phyloP scores from a whole-genome alignment of 2,113 vertebrate genomes.

The Reinhardtius hippoglossoides region DNA sequence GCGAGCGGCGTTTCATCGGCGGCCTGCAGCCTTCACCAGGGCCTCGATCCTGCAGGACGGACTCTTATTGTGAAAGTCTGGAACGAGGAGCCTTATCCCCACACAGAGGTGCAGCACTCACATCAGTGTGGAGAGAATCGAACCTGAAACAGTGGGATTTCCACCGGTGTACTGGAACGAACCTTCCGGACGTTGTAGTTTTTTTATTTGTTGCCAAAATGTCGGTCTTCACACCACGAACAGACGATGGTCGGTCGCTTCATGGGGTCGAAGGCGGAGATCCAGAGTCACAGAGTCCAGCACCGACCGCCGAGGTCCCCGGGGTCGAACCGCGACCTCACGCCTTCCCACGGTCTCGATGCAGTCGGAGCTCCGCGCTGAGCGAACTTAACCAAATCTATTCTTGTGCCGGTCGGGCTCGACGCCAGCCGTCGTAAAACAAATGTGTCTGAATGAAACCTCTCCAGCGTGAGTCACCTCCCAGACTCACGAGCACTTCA shows the following conservation, averaged over 20 bases:
- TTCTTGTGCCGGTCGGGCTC: conserved; percentile 14
- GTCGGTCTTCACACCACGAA: conserved; percentile 21
- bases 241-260: neutral
- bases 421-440: too few relatives aligned
- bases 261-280: neutral
- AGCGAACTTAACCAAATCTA: conserved; percentile 63
- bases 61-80: too few relatives aligned
- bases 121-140: neutral
- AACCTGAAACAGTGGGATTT: neutral
- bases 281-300: conserved; percentile 23
- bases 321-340: conserved; percentile 9
- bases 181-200: conserved; percentile 11
- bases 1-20: neutral
- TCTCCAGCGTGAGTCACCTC: neutral
- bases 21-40: too few relatives aligned
- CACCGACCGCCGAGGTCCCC: neutral
- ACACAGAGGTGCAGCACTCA: too few relatives aligned
- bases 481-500: too few relatives aligned
- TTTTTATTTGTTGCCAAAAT: conserved; percentile 16
- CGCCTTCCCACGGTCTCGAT: conserved; percentile 6
- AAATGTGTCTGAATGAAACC: too few relatives aligned
- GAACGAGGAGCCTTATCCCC: too few relatives aligned
- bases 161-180: neutral
- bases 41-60: too few relatives aligned
- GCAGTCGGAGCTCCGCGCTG: conserved; percentile 14